phyloP scores from a whole-genome alignment of 2,888 invertebrate species.

The Tyria jacobaeae region DNA sequence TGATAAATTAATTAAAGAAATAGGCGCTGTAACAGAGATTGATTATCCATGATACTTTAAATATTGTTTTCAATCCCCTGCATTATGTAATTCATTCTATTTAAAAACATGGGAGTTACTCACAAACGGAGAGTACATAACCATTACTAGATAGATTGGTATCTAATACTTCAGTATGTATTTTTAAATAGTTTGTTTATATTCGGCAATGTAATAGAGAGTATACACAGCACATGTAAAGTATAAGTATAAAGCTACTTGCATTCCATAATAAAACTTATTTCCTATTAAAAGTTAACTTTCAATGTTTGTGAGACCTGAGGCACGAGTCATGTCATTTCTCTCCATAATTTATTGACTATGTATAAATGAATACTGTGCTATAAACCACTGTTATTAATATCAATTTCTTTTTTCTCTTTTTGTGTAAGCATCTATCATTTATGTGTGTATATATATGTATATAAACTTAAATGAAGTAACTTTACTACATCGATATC shows the following conservation, averaged over 20 bases:
- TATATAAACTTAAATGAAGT: neutral
- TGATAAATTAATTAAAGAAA: no score
- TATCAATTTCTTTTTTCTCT: neutral
- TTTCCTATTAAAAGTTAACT: neutral
- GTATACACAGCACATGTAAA: neutral
- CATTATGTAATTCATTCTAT: no score
- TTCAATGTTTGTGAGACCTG: neutral
- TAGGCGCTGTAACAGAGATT: no score
- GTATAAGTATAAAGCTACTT: neutral
- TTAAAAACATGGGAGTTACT: no score
- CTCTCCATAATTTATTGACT: neutral
- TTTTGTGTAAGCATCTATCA: neutral
- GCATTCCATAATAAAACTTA: neutral
- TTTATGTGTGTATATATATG: neutral
- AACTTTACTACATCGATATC: no score
- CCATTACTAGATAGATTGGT: no score
- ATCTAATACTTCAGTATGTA: no score
- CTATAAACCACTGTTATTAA: neutral
- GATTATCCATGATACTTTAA: no score
- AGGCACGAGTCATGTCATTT: neutral
- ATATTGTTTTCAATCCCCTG: no score
- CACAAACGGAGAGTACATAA: no score
- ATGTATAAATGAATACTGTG: neutral
- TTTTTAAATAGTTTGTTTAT: no score
- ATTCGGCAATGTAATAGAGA: neutral